Percentiles rank a stretch among this genome's conserved stretches.
phyloP scores from a whole-genome alignment of 2,113 vertebrate species.

The Psittacara wagleri region DNA sequence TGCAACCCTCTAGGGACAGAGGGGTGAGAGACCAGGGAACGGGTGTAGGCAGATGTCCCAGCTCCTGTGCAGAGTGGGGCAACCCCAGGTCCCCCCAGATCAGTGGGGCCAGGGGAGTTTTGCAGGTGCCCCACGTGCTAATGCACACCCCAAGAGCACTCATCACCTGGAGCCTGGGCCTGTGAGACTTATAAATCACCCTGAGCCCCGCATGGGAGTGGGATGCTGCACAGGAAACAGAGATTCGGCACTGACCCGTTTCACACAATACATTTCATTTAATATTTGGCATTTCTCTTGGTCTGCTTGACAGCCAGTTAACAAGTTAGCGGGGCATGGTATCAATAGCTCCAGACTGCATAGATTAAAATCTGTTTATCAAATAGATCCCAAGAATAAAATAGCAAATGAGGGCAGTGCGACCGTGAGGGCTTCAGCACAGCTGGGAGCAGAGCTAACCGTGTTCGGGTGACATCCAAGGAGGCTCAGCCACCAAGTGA shows the following conservation, averaged over 20 bases:
- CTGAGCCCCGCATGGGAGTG: accelerated
- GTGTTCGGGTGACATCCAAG: neutral
- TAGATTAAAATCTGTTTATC: conserved; percentile 62
- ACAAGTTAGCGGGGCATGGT: conserved; percentile 45
- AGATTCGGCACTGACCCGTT: neutral
- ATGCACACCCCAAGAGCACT: neutral
- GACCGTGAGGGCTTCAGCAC: neutral
- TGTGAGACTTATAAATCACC: neutral
- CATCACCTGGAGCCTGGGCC: accelerated
- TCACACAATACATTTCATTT: conserved; percentile 11
- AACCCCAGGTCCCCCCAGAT: neutral
- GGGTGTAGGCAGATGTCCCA: neutral
- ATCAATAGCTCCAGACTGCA: conserved; percentile 48
- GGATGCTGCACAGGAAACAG: accelerated
- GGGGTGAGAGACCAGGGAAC: neutral
- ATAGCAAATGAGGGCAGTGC: accelerated
- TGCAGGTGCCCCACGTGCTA: neutral
- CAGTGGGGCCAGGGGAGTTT: accelerated
- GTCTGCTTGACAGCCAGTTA: conserved; percentile 43
- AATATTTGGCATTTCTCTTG: conserved; percentile 41
- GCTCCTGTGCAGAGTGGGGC: neutral
- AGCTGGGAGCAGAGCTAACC: neutral
- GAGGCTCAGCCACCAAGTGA: neutral
- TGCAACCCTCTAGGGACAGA: neutral
- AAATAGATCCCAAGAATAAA: conserved; percentile 24